Evolutionary conservation across 2,113 vertebrate genomes (phyloP).

Genomic region (Leiothrix lutea): DNA sequence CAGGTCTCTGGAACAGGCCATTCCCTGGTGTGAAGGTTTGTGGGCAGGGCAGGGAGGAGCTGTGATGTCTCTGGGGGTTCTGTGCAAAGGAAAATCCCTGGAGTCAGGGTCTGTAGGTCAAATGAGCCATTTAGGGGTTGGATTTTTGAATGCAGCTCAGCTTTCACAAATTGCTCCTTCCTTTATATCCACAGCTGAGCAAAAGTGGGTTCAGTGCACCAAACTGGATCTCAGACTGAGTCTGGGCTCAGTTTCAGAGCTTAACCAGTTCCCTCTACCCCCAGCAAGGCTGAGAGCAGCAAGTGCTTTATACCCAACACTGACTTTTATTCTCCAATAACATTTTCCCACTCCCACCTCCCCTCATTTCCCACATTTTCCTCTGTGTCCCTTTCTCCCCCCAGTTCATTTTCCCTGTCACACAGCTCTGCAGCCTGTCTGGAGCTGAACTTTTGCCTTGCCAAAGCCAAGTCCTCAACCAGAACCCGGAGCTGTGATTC

Average conservation of each 20-base stretch:
- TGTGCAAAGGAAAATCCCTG: background rate
- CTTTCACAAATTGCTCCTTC: background rate
- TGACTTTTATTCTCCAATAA: background rate
- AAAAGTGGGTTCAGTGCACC: background rate
- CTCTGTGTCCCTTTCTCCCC: background rate
- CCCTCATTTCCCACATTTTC: background rate
- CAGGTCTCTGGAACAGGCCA: background rate
- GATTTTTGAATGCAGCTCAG: background rate
- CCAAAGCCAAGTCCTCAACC: background rate
- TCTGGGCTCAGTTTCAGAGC: background rate
- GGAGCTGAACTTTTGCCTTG: background rate
- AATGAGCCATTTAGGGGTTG: background rate
- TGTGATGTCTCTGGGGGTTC: background rate
- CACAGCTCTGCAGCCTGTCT: background rate
- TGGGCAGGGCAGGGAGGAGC: background rate
- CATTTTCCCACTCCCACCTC: background rate
- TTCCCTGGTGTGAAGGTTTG: background rate
- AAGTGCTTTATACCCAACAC: background rate
- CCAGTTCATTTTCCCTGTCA: background rate
- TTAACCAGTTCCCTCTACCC: fast-evolving
- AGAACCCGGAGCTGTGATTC: background rate
- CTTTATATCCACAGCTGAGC: background rate
- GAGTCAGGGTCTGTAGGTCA: background rate
- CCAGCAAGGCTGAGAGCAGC: background rate
- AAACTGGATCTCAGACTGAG: background rate